These are phyloP conservation scores for Drosophila tropicalis DNA, from an alignment of 1,140 invertebrate species.

Conservation along the genomic window DNA sequence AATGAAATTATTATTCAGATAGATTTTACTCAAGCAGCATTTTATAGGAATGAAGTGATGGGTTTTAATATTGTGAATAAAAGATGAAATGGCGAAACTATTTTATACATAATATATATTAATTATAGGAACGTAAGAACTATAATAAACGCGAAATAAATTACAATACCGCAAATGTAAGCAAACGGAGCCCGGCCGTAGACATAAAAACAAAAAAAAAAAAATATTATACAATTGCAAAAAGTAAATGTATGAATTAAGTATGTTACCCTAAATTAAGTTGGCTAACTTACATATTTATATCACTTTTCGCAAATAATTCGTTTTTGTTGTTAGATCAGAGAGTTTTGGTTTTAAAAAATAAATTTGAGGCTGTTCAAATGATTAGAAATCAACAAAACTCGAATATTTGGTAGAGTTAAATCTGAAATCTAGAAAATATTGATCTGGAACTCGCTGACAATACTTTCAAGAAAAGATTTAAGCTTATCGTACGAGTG, in stretches of 20 bases:
- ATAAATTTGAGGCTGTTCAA: constrained; percentile 69
- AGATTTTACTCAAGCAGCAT: constrained; percentile 64
- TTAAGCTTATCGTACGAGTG: constrained; percentile 77
- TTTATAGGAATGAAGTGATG: constrained; percentile 32
- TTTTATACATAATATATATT: constrained; percentile 19
- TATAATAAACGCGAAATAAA: constrained; percentile 44
- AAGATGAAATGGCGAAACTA: background rate
- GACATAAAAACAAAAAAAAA: constrained; percentile 47
- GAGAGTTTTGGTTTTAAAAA: constrained; percentile 41
- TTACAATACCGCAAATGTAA: constrained; percentile 37
- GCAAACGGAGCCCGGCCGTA: constrained; percentile 57
- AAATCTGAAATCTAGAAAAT: constrained; percentile 70
- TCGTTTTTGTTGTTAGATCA: constrained; percentile 51
- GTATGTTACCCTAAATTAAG: constrained; percentile 63
- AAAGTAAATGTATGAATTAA: constrained; percentile 49
- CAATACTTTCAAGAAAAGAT: constrained; percentile 70
- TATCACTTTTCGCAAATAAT: constrained; percentile 82
- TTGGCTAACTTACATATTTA: constrained; percentile 79
- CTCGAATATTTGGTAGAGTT: constrained; percentile 68
- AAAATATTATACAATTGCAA: constrained; percentile 71
- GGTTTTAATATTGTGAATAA: constrained; percentile 34
- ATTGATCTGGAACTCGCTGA: constrained; percentile 79
- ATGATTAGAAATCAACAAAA: constrained; percentile 51
- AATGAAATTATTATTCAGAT: constrained; percentile 38
- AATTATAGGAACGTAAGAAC: constrained; percentile 65